Base-by-base conservation (phyloP, 2,113 vertebrate genomes). In the Pterocles orientalis region DNA sequence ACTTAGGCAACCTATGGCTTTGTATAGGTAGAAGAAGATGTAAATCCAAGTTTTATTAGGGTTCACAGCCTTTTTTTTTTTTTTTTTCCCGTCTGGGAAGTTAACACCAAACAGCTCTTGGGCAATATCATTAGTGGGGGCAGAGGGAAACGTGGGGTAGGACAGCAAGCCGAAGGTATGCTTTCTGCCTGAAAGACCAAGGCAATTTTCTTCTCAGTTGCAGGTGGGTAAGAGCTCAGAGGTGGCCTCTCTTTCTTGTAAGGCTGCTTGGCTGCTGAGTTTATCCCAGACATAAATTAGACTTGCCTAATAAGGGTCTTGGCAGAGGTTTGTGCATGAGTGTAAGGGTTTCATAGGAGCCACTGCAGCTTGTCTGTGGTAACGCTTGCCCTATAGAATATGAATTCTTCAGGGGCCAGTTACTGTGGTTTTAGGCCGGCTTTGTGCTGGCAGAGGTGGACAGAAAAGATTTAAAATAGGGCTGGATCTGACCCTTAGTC, bases 391-490 rank as follows among this genome's bases (percentile, higher is more conserved):
- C 94, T 93, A 14, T 65, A 76, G 86, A 84, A 79, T 82, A 89
- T 2, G 7, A 79, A 94, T 92, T 92, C 96, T 94, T 93, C n/a
- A 69, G 94, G 69, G 88, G 28, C 77, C 53, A 80, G 50, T 94
- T 96, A 66, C 34, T 82, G 81, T 87, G 92, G 91, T 82, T 97
- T 97, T 84, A 87, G 57, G 50, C 33, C 0, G 3, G 77, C 70
- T 95, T 97, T 91, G 73, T 93, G 70, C 83, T 94, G 91, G 73
- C 83, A 94, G 83, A 82, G 41, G 36, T 79, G 83, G 70, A 92
- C 70, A 92, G 76, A 93, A 94, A 92, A 82, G 88, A 78, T 93
- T 95, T 96, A 94, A 95, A 96, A 71, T 61, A 82, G 43, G 72
- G 54, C 77, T 91, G 65, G 61, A 86, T 94, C 65, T 95, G 86